A percentile compares a stretch with the other conserved stretches of the same genome.
These are phyloP conservation scores for Brachyistius frenatus DNA, from an alignment of 2,113 vertebrate genomes.

Conservation along the genomic window DNA sequence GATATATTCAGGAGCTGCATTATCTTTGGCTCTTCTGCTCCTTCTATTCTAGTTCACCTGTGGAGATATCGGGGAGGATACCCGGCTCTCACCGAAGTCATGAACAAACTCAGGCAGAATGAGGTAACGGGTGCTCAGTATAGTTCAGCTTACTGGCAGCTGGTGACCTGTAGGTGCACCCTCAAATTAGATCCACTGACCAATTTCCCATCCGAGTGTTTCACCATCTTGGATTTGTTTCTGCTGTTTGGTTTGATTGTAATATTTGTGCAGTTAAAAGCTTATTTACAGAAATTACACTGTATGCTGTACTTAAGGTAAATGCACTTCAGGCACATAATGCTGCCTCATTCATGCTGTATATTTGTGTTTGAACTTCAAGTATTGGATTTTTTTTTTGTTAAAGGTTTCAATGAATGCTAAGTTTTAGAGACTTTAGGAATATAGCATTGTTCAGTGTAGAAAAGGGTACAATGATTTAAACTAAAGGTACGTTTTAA, in stretches of 20 bases:
- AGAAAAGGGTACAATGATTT: no score
- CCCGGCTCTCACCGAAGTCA: constrained; percentile 98
- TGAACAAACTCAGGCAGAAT: constrained; percentile 95
- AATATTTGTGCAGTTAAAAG: background rate
- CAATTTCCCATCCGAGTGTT: constrained; percentile 13
- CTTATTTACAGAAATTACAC: constrained; percentile 10
- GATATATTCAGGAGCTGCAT: constrained; percentile 46
- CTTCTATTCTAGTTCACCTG: constrained; percentile 92
- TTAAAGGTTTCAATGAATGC: no score
- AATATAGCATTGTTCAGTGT: no score
- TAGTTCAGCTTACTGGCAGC: constrained; percentile 24
- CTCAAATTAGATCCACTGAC: constrained; percentile 1
- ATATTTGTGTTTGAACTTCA: background rate
- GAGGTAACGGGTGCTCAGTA: constrained; percentile 84
- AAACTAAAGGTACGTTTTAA: background rate
- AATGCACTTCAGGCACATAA: background rate
- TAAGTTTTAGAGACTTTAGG: no score
- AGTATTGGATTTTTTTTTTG: no score
- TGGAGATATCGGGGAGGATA: constrained; percentile 99
- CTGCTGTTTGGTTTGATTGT: background rate
- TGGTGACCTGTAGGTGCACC: constrained; percentile 23
- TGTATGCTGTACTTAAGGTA: background rate
- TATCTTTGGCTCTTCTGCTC: constrained; percentile 67
- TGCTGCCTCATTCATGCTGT: background rate
- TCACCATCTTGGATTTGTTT: constrained; percentile 4